Base-by-base conservation (phyloP, 2,797 vertebrate species). In the Hypotaenidia okinawae region DNA sequence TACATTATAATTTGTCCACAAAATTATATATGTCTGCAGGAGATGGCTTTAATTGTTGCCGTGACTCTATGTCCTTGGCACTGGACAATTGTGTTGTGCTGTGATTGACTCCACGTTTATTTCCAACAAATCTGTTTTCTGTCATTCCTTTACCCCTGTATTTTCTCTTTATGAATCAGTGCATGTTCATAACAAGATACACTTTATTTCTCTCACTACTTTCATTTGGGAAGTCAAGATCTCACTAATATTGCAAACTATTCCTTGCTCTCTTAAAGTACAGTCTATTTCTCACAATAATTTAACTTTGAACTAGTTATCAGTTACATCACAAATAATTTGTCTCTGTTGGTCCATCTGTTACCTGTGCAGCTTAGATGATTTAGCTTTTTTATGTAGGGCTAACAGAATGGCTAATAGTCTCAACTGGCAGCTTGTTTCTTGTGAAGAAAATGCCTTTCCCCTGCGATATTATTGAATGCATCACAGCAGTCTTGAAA, bases 261-360 rank as follows among this genome's bases (percentile, higher is more conserved):
- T 88, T 41, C 33, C 32, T 11, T 62, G 70, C 5, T 92, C 45
- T 83, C 17, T 58, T 47, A 45, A 87, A 80, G 24, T 64, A 18
- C 17, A 78, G 32, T 84, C 45, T 66, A 87, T 92, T 90, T 87
- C 77, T 93, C 77, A 55, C 67, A 90, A 74, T 90, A 97, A 92
- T 89, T 94, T 75, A 82, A 43, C 76, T 88, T 84, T 1, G 2
- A 85, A 32, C 61, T 77, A 25, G 67, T 89, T 94, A 92, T 91
- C 61, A 49, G 68, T 85, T 92, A 62, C 76, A 91, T 94, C 93
- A 95, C 79, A 96, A 93, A 93, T 93, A 84, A 94, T 94, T 95
- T 95, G 63, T 90, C 90, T 94, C 70, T 87, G 37, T 79, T 94
- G 75, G 63, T 87, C 61, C 61, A 75, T 90, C 68, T 94, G 83